Base-by-base conservation (phyloP, 2,888 invertebrate genomes). In the Hylaea fasciaria region DNA sequence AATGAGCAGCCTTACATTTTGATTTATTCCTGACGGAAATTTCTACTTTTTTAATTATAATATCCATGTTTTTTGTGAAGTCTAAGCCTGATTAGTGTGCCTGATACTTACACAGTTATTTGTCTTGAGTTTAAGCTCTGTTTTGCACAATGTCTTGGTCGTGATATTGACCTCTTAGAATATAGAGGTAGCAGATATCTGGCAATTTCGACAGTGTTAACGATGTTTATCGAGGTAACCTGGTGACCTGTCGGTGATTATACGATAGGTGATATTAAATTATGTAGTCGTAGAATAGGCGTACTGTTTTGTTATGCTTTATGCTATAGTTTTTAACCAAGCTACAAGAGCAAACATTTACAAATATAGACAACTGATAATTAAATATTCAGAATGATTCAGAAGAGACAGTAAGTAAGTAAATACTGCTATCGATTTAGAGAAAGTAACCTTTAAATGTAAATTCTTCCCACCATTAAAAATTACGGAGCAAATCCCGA, bases 151-250 rank as follows among this genome's bases (percentile, higher is more conserved):
- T 29, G 10, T 2, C n/a, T 82, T 75, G 79, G 81, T 73, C 74
- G 74, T 82, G 81, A 80, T 85, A 85, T 87, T 85, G 85, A 82
- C 83, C 86, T 82, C 74, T 76, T 72, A 82, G 81, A 78, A 78
- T 80, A 83, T 83, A 74, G 76, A 78, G 77, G 75, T 78, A 81
- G 84, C 83, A 81, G 78, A 81, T 83, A 82, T 82, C 80, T 78
- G 73, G 83, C 81, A 79, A 83, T 87, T 84, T 83, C 79, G 72
- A 74, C 77, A 72, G 82, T 80, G 81, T 83, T 83, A 87, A 80
- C 74, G 85, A 81, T 83, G 82, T 84, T 85, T 83, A 84, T 85
- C 80, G 79, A 65, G 73, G 76, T 77, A 78, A 76, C 78, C 80
- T 69, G 72, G 70, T 82, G 81, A 81, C 80, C 78, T 54, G 32